Percentiles rank a stretch among this genome's conserved stretches.
Evolutionary conservation across 2,888 invertebrate genomes (phyloP).

Genomic region (Hirtodrosophila trivittata): DNA sequence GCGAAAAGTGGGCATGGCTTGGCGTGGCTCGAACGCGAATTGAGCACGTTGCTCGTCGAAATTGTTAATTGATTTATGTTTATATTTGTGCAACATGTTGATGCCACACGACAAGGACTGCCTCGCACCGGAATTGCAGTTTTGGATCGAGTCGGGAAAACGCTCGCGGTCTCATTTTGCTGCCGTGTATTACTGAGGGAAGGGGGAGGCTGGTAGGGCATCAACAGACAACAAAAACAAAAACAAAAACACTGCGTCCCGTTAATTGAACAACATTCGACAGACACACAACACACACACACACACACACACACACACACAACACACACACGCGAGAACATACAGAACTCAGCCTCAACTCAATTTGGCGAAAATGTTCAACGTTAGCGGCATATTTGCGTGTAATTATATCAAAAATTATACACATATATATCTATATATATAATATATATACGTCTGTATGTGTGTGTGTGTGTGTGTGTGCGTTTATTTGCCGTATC

Average conservation of each 20-base stretch:
- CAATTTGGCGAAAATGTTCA: slow-evolving; percentile 63
- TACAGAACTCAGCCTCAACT: slow-evolving; percentile 32
- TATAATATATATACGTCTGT: background rate
- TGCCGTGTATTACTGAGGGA: slow-evolving; percentile 15
- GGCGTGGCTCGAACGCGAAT: background rate
- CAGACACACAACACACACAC: slow-evolving; percentile 18
- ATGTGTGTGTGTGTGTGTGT: slow-evolving; percentile 7
- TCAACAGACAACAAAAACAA: slow-evolving; percentile 64
- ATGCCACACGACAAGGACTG: slow-evolving; percentile 33
- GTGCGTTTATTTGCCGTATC: slow-evolving; percentile 35
- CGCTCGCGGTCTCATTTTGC: slow-evolving; percentile 66
- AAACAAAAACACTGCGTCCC: slow-evolving; percentile 68
- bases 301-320: slow-evolving; percentile 7
- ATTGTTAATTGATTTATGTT: slow-evolving; percentile 79
- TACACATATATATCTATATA: slow-evolving; percentile 30
- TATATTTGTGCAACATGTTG: slow-evolving; percentile 79
- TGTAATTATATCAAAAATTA: slow-evolving; percentile 73
- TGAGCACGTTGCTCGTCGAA: slow-evolving; percentile 32
- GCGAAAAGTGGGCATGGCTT: slow-evolving; percentile 28
- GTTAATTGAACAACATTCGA: slow-evolving; percentile 79
- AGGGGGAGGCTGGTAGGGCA: slow-evolving; percentile 17
- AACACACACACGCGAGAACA: slow-evolving; percentile 2
- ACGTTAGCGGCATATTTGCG: slow-evolving; percentile 74
- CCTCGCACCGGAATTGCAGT: slow-evolving; percentile 13
- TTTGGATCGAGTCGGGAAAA: slow-evolving; percentile 39